Percentiles rank a stretch among this genome's conserved stretches.
Evolutionary conservation across 2,888 invertebrate species (phyloP).

Genomic region (Diarsia dahlii): DNA sequence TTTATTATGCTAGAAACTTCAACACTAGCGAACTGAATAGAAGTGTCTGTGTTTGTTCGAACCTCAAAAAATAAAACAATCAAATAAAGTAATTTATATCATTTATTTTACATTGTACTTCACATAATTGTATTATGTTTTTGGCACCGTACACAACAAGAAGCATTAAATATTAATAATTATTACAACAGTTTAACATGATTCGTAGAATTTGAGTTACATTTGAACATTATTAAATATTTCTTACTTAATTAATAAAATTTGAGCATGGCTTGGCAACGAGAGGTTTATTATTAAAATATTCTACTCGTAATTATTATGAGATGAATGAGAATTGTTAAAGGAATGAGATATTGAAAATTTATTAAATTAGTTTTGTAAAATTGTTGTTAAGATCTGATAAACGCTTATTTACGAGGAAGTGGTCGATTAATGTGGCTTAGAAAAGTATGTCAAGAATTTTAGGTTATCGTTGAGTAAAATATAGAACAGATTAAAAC

Average conservation of each 20-base stretch:
- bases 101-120: slow-evolving; percentile 42
- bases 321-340: slow-evolving; percentile 2
- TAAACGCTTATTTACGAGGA: neutral
- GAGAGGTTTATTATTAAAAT: slow-evolving; percentile 21
- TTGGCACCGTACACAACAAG: slow-evolving; percentile 46
- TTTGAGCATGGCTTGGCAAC: slow-evolving; percentile 60
- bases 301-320: neutral
- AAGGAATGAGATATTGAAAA: neutral
- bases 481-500: neutral
- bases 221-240: slow-evolving; percentile 49
- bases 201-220: slow-evolving; percentile 52
- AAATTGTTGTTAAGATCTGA: neutral
- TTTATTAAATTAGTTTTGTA: neutral
- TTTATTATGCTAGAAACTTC: too few species aligned
- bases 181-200: slow-evolving; percentile 48
- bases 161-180: slow-evolving; percentile 42
- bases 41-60: too few species aligned
- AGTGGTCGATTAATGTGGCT: neutral
- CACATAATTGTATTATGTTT: slow-evolving; percentile 60
- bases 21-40: too few species aligned
- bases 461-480: neutral
- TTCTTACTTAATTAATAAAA: slow-evolving; percentile 36
- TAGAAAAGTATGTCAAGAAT: neutral
- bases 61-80: slow-evolving; percentile 19
- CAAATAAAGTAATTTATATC: neutral